Percentiles rank a stretch among this genome's conserved stretches.
phyloP scores from a whole-genome alignment of 1,140 invertebrate species.

The Heliconius hermathena region DNA sequence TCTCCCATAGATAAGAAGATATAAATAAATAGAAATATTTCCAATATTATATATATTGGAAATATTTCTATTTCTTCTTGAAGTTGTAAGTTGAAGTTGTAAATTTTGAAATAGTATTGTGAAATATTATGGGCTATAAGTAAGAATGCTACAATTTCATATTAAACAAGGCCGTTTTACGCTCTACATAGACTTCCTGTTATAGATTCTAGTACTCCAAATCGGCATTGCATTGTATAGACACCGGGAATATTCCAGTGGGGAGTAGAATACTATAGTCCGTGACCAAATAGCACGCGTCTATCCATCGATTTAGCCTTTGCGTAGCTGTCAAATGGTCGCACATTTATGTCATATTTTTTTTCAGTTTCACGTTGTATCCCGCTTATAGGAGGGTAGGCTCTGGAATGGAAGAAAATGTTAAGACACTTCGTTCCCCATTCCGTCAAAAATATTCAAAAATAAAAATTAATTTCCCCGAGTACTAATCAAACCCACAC shows the following conservation, averaged over 20 bases:
- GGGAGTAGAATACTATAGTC: background rate
- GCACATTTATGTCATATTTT: background rate
- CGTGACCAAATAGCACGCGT: background rate
- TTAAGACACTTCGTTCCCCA: too few species aligned
- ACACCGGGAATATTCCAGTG: background rate
- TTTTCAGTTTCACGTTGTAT: too few species aligned
- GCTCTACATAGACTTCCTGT: slow-evolving; percentile 3
- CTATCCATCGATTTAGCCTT: background rate
- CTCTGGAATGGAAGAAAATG: too few species aligned
- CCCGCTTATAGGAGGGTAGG: too few species aligned
- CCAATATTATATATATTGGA: background rate
- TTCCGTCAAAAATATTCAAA: too few species aligned
- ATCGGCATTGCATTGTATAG: slow-evolving; percentile 2
- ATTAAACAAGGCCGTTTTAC: slow-evolving; percentile 5
- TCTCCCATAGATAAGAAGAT: background rate
- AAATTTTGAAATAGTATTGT: background rate
- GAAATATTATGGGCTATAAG: background rate
- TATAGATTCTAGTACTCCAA: slow-evolving; percentile 12
- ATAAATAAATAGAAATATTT: background rate
- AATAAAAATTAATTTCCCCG: too few species aligned
- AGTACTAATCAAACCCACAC: too few species aligned
- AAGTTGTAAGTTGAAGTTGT: too few species aligned
- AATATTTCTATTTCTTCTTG: too few species aligned
- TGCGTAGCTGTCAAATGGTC: slow-evolving; percentile 12
- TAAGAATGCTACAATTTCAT: background rate